phyloP scores from a whole-genome alignment of 2,797 vertebrate species.

The Lepilemur ruficaudatus region DNA sequence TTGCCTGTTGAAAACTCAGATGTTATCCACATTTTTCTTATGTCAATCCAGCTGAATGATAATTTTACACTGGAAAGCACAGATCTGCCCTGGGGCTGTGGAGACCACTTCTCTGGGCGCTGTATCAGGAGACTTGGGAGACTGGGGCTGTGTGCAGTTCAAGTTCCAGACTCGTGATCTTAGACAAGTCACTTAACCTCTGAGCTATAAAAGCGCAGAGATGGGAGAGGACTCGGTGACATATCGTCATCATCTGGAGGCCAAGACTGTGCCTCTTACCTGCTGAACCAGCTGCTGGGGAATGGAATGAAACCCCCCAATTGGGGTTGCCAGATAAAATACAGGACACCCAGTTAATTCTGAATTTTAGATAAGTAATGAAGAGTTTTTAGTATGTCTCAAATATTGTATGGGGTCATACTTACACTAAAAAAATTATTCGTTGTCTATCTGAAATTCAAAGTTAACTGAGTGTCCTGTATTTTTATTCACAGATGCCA shows the following conservation, averaged over 20 bases:
- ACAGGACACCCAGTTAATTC: not conserved
- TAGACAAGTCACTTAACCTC: not conserved
- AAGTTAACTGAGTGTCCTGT: not conserved
- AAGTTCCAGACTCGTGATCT: not conserved
- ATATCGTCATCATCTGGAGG: not conserved
- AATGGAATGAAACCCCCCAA: not conserved
- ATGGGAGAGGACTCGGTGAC: not conserved
- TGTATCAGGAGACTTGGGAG: not conserved
- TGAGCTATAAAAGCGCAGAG: not conserved
- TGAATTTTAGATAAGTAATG: not conserved
- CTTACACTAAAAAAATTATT: not conserved
- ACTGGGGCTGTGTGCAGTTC: not conserved
- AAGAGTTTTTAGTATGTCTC: not conserved
- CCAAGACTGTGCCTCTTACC: not conserved
- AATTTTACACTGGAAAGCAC: not conserved
- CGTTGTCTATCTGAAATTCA: not conserved
- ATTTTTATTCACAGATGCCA: not conserved
- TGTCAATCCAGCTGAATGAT: not conserved
- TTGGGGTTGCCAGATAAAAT: not conserved
- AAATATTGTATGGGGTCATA: not conserved
- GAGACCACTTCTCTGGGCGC: not conserved
- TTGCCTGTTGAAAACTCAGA: not conserved
- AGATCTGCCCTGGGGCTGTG: not conserved
- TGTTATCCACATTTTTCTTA: not conserved
- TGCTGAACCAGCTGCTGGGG: not conserved